phyloP scores from a whole-genome alignment of 2,113 vertebrate genomes.

The Xiphophorus maculatus region DNA sequence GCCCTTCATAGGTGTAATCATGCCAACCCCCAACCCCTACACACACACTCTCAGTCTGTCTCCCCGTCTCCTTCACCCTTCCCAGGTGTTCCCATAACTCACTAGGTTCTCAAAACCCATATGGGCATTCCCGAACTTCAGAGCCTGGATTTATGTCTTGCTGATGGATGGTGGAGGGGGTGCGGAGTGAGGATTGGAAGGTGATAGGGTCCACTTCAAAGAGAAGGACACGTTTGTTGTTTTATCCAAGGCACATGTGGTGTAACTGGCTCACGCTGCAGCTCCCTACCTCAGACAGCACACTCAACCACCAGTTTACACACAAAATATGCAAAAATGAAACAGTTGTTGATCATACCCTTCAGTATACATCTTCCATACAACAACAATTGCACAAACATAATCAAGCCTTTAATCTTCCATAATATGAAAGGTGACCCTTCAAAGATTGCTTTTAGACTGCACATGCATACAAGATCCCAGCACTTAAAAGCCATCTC shows the following conservation, averaged over 20 bases:
- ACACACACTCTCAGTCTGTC: not conserved
- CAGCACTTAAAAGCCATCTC: conserved; percentile 42
- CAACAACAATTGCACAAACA: conserved; percentile 9
- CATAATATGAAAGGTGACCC: conserved; percentile 65
- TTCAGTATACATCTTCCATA: conserved; percentile 16
- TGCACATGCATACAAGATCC: conserved; percentile 44
- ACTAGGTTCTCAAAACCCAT: conserved; percentile 64
- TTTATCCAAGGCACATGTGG: conserved; percentile 33
- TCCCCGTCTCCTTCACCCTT: conserved; percentile 28
- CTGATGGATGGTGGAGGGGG: conserved; percentile 58
- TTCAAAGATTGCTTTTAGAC: conserved; percentile 48
- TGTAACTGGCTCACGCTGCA: conserved; percentile 4
- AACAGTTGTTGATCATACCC: not conserved
- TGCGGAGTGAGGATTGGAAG: conserved; percentile 3
- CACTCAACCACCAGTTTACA: conserved; percentile 24
- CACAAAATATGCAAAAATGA: conserved; percentile 14
- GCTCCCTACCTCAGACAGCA: conserved; percentile 58
- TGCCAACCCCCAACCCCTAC: not conserved
- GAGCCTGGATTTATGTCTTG: conserved; percentile 72
- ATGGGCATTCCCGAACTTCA: conserved; percentile 74
- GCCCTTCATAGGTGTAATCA: conserved; percentile 57
- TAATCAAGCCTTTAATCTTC: conserved; percentile 53
- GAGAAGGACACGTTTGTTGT: conserved; percentile 71
- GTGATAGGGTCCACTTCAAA: conserved; percentile 73
- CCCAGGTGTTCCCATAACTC: conserved; percentile 78